Conservation (phyloP, 2,888 invertebrate species). For the Drosophila paracracens region DNA sequence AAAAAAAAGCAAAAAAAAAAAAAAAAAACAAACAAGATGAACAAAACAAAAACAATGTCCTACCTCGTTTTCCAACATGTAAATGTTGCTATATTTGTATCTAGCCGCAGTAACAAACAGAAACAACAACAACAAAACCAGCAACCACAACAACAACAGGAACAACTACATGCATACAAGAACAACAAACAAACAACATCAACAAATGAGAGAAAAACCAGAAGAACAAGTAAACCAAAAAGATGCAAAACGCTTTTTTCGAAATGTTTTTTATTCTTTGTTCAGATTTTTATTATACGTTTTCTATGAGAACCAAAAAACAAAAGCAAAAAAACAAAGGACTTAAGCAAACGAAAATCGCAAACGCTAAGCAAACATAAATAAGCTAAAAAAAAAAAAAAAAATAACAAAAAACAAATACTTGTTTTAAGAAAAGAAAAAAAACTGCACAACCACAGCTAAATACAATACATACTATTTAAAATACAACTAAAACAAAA, state of each 20-base stretch:
- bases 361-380: constrained; percentile 48
- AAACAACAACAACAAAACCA: constrained; percentile 21
- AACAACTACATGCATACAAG: constrained; percentile 43
- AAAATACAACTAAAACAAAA: constrained; percentile 66
- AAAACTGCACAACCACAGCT: constrained; percentile 72
- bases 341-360: constrained; percentile 65
- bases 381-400: constrained; percentile 33
- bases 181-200: constrained; percentile 35
- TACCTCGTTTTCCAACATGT: constrained; percentile 84
- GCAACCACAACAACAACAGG: constrained; percentile 28
- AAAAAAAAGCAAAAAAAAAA: constrained; percentile 22
- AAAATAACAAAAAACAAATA: constrained; percentile 23
- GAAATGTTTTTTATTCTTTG: constrained; percentile 55
- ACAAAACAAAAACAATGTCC: constrained; percentile 76
- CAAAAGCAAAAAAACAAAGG: constrained; percentile 56
- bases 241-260: constrained; percentile 64
- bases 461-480: constrained; percentile 71
- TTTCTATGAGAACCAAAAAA: constrained; percentile 69
- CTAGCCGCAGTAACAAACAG: constrained; percentile 37
- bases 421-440: constrained; percentile 46
- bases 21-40: constrained; percentile 28
- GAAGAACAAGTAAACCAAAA: constrained; percentile 46
- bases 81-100: constrained; percentile 71
- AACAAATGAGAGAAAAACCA: constrained; percentile 50
- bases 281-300: constrained; percentile 44